Base-by-base conservation (phyloP, 30 jellyfish, hydroid and myxozoan species). In the Cassiopea andromeda region DNA sequence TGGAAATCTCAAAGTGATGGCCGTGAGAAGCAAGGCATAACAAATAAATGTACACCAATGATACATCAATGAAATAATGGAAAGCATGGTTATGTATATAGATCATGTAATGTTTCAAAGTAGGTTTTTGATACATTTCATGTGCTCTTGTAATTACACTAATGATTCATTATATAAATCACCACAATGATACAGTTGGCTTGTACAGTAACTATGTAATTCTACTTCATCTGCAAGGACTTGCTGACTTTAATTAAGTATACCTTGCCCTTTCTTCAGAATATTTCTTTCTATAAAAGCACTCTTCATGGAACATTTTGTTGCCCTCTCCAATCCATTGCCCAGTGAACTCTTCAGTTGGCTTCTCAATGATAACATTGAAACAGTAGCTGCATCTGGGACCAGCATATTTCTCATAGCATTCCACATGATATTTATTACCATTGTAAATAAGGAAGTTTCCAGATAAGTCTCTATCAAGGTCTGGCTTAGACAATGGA, bases 371-470 rank as follows among this genome's bases (percentile, higher is more conserved):
- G 46, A 96, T 96, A 44, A 96, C 99, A 89, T 96, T 92, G 90
- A 80, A 96, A 81, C 99, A 96, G 81, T 83, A 89, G 61, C 98
- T 59, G 83, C 99, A 96, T 72, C 99, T 80, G 80, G 99, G 99
- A 5, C 99, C 99, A 27, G 99, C 99, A 82, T 90, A 96, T 75
- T 92, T 92, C 76, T 92, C 98, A 90, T 96, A 96, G 73, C 99
- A 96, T 77, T 96, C 99, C 47, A 96, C 98, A 77, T 96, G 99
- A 77, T 96, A 96, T 66, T 92, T 97, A 19, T 87, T 84, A 27
- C 89, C 97, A 67, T 92, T 71, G 78, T 96, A 96, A 1, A 78
- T 73, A 12, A 96, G 74, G 78, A 88, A 92, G 60, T 89, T 89
- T 10, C 99, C 99, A 57, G 98, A 91, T 16, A 96, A 60, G 8